A percentile compares a stretch with the other conserved stretches of the same genome.
These are phyloP conservation scores for Chrysocyon brachyurus DNA, from an alignment of 2,797 vertebrate species.

Conservation along the genomic window DNA sequence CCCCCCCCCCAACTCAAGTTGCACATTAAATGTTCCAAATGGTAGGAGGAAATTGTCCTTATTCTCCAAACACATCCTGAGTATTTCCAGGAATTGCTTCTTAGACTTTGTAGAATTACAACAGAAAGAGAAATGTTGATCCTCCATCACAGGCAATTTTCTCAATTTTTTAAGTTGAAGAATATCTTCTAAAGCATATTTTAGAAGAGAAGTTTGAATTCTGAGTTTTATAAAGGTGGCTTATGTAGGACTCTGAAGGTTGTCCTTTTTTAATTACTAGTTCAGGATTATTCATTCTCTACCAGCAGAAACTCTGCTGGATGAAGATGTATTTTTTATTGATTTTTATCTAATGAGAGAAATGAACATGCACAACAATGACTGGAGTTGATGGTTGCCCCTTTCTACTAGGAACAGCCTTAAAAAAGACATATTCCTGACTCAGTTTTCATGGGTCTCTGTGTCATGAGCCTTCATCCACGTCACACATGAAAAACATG, in stretches of 20 bases:
- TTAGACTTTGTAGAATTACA: neutral
- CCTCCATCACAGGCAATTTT: neutral
- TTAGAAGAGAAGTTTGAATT: neutral
- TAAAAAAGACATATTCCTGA: neutral
- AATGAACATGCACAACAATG: neutral
- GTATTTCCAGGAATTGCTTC: neutral
- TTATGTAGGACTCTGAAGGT: neutral
- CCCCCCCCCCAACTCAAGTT: neutral
- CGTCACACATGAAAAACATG: neutral
- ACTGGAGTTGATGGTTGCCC: neutral
- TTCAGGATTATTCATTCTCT: neutral
- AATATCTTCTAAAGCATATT: neutral
- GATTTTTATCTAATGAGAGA: slow-evolving; percentile 25
- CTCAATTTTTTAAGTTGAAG: neutral
- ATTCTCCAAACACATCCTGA: neutral
- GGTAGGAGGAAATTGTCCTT: slow-evolving; percentile 32
- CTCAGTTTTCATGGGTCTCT: neutral
- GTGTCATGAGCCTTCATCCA: neutral
- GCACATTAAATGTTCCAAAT: neutral
- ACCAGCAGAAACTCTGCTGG: neutral
- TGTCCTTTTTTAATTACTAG: neutral
- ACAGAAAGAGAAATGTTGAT: slow-evolving; percentile 18
- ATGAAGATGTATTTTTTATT: neutral
- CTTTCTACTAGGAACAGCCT: neutral
- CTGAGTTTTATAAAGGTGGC: neutral